A percentile compares a stretch with the other conserved stretches of the same genome.
Evolutionary conservation across 2,113 vertebrate species (phyloP).

Genomic region (Cryptotis parvus): DNA sequence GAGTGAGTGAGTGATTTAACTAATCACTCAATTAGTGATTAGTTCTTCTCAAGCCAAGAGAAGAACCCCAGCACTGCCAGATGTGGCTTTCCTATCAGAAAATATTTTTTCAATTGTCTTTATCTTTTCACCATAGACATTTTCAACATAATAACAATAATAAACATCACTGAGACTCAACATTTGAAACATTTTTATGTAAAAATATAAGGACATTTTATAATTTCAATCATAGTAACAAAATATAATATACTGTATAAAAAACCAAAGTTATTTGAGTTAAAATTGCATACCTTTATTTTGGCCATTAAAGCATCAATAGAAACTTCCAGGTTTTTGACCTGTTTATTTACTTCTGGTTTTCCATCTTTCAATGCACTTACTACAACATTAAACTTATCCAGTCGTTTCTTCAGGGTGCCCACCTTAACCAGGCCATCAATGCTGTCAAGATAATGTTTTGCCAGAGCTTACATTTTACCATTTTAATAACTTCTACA

Average conservation of each 20-base stretch:
- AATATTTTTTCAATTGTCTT: background rate
- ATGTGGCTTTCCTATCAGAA: no score
- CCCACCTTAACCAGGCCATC: constrained; percentile 95
- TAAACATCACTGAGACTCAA: background rate
- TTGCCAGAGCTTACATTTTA: background rate
- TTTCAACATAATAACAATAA: constrained; percentile 17
- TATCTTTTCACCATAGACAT: background rate
- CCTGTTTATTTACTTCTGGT: constrained; percentile 92
- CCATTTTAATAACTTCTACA: background rate
- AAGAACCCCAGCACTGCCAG: no score
- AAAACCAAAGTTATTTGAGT: constrained; percentile 23
- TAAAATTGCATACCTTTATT: constrained; percentile 92
- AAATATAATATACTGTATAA: constrained; percentile 16
- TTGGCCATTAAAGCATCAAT: constrained; percentile 91
- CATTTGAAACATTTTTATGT: background rate
- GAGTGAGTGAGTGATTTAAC: no score
- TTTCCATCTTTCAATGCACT: constrained; percentile 95
- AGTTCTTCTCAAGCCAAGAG: no score
- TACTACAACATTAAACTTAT: constrained; percentile 95
- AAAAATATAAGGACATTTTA: constrained; percentile 15
- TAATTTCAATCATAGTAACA: constrained; percentile 34
- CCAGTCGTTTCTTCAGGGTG: constrained; percentile 92
- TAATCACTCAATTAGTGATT: no score
- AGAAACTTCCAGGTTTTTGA: constrained; percentile 92
- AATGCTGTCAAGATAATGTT: constrained; percentile 87